Base-by-base conservation (phyloP, 2,113 vertebrate species). In the Siniperca knerii region DNA sequence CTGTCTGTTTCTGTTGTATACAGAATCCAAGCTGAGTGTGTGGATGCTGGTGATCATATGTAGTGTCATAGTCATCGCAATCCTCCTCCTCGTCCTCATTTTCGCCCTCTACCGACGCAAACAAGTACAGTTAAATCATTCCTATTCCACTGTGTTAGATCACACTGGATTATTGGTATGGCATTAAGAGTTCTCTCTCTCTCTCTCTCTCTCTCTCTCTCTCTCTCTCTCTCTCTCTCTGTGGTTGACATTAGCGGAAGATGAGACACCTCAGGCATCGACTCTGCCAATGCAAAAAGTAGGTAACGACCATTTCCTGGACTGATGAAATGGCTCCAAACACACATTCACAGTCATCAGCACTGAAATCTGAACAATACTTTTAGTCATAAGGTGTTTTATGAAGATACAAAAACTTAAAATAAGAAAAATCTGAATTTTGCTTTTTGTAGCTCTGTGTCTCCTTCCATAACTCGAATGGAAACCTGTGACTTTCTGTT, bases 201-300 rank as follows among this genome's bases (percentile, higher is more conserved):
- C 8, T 76, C 20, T 18, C 13, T 70, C n/a, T 79, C 13, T 46
- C 29, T 67, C n/a, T 61, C 15, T 81, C 23, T 85, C 25, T 60
- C 1, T 84, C 10, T 65, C 35, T 70, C 48, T n/a, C n/a, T n/a
- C n/a, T n/a, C n/a, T n/a, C n/a, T n/a, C n/a, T n/a, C n/a, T n/a
- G 57, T 79, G 72, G 44, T 71, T 85, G 44, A 75, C 55, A 72
- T 86, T 65, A 90, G 88, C 81, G 81, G 83, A 87, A 35, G 61
- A 79, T 25, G 62, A 93, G 87, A 77, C 85, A 76, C 48, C 69
- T 74, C 58, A 91, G 87, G 69, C 87, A 79, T 70, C 89, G 50
- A 85, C 89, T 94, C 84, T 96, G 96, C 88, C 84, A 85, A 13
- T 96, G 95, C 87, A 91, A 94, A 84, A 86, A 90, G 95, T 96